phyloP scores from a whole-genome alignment of 2,113 vertebrate species.

The Bufo gargarizans region DNA sequence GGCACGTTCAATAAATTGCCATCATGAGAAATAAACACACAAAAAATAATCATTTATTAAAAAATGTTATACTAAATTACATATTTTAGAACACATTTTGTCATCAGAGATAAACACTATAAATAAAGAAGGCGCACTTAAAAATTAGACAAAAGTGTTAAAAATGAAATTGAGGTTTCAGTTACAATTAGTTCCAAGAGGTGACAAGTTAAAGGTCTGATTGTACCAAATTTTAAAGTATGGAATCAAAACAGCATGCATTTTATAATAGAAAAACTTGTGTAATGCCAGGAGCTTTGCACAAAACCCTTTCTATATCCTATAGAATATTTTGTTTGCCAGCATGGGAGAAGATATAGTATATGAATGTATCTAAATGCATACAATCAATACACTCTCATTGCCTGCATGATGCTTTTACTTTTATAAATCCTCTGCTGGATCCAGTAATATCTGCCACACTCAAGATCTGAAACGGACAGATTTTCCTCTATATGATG shows the following conservation, averaged over 20 bases:
- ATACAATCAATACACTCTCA: neutral
- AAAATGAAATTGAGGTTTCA: neutral
- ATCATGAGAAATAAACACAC: constrained; percentile 8
- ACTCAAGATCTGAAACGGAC: neutral
- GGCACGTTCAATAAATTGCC: neutral
- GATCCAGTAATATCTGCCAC: neutral
- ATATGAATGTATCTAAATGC: no score
- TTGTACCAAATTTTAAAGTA: neutral
- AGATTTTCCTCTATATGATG: neutral
- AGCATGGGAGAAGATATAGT: neutral
- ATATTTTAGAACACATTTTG: neutral
- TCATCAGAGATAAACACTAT: neutral
- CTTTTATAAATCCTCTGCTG: neutral
- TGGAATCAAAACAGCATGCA: neutral
- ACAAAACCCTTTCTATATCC: no score
- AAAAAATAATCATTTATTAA: constrained; percentile 14
- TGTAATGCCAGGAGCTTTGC: no score
- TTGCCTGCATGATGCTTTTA: neutral
- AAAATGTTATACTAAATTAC: neutral
- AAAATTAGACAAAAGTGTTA: neutral
- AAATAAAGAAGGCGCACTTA: neutral
- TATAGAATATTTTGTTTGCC: neutral
- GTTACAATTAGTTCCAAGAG: neutral
- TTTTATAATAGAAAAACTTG: neutral
- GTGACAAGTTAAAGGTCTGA: neutral